Conservation (phyloP, 2,113 vertebrate genomes). For the Cyphomyrus plagiostoma region DNA sequence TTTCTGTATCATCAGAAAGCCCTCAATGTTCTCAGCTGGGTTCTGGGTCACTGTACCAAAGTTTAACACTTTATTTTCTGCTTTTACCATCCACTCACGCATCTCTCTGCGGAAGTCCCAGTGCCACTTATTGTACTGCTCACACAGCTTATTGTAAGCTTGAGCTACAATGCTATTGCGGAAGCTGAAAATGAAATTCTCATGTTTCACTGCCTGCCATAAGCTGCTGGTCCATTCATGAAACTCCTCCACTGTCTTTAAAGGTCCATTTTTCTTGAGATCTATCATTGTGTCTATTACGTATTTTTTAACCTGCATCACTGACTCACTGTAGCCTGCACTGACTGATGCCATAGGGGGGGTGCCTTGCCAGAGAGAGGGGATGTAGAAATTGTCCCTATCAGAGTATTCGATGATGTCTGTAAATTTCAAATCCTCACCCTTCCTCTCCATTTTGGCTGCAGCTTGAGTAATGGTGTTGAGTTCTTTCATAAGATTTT, state of each 20-base stretch:
- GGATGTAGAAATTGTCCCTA: slow-evolving; percentile 38
- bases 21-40: neutral
- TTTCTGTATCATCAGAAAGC: neutral
- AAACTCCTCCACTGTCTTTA: slow-evolving; percentile 37
- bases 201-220: slow-evolving; percentile 34
- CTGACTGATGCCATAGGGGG: slow-evolving; percentile 59
- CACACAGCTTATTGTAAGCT: slow-evolving; percentile 32
- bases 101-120: slow-evolving; percentile 28
- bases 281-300: slow-evolving; percentile 33
- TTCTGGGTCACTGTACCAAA: slow-evolving; percentile 30
- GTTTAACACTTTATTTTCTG: slow-evolving; percentile 47
- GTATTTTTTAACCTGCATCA: slow-evolving; percentile 39
- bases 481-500: no score
- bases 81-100: slow-evolving; percentile 7
- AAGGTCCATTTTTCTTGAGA: neutral
- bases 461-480: no score
- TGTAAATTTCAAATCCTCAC: slow-evolving; percentile 27
- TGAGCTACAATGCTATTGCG: slow-evolving; percentile 37
- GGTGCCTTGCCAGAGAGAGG: slow-evolving; percentile 42
- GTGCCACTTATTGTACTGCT: slow-evolving; percentile 31
- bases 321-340: slow-evolving; percentile 51
- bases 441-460: no score
- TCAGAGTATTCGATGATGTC: slow-evolving; percentile 41
- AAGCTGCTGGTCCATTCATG: slow-evolving; percentile 33
- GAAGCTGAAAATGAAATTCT: slow-evolving; percentile 43